Evolutionary conservation across 1,140 invertebrate species (phyloP), one percentile per base, ranked within the genome.

Genomic region (Schlechtendalia chinensis): DNA sequence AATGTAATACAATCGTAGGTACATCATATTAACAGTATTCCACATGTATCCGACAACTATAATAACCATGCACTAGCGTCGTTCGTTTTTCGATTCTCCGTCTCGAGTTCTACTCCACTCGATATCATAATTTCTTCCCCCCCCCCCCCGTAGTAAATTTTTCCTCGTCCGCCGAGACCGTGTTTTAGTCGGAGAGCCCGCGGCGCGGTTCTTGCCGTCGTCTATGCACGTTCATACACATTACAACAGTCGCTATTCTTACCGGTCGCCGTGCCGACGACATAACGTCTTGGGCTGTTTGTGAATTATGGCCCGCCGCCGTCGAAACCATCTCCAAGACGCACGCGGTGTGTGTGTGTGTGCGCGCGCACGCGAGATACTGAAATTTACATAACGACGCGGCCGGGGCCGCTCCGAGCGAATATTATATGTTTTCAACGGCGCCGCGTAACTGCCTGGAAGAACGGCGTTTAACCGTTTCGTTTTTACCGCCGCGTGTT

Each of bases 381-480:
- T 27, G 27, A 69, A 24, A 69, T 69, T 69, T 50, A 22, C 67
- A 69, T 47, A 69, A n/a, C 14, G 16, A 24, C 8, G 24, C 10
- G 29, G 17, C n/a, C n/a, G 65, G 5, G 45, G 14, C 17, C 14
- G 14, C 17, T 14, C 16, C 39, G 6, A 39, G 22, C 22, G 67
- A 69, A 69, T 39, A 39, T 39, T 69, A 27, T 69, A 27, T 47
- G 67, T 69, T 69, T 69, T 69, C 22, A 12, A 24, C 67, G 67
- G 29, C 16, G 45, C 14, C 67, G 67, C 45, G 14, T 50, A n/a
- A 47, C 65, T 69, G 65, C 65, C 39, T 45, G 39, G 45, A 69
- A 47, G 27, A 69, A 69, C n/a, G n/a, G n/a, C 65, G 65, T 50
- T 27, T 69, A 69, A 69, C n/a, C 67, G 24, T 50, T 69, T 69